Conservation (phyloP, 2,797 vertebrate genomes). For the Notolepis coatsorum region DNA sequence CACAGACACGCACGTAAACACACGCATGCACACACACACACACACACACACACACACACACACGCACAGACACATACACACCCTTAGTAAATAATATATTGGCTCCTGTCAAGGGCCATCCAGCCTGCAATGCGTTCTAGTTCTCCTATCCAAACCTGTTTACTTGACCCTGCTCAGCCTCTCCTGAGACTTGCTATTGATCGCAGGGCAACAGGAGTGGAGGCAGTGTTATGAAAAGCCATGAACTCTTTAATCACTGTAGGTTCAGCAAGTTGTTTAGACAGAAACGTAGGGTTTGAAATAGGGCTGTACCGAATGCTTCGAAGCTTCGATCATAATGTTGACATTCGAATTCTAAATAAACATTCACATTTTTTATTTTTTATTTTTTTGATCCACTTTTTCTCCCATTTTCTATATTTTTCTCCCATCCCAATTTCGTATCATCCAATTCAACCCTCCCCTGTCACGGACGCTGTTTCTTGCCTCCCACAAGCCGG, state of each 20-base stretch:
- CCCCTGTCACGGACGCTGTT: too few species aligned
- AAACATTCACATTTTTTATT: too few species aligned
- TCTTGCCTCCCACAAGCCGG: too few species aligned
- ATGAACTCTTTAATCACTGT: constrained; percentile 23
- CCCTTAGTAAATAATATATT: constrained; percentile 67
- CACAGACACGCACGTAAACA: neutral
- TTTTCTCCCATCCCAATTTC: too few species aligned
- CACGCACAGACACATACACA: neutral
- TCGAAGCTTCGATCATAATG: too few species aligned
- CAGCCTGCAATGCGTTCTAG: constrained; percentile 42
- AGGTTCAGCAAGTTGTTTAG: constrained; percentile 1
- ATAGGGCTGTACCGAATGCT: too few species aligned
- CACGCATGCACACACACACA: neutral
- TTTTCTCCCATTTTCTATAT: too few species aligned
- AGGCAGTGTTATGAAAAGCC: constrained; percentile 26
- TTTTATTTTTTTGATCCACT: too few species aligned
- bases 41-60: constrained; percentile 5
- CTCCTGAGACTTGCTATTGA: constrained; percentile 44
- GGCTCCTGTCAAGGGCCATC: constrained; percentile 52
- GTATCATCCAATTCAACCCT: too few species aligned
- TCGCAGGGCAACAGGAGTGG: constrained; percentile 31
- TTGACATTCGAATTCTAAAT: too few species aligned
- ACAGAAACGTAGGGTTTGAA: neutral
- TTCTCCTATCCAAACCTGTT: constrained; percentile 54
- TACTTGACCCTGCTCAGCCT: constrained; percentile 28